Evolutionary conservation across 1,140 invertebrate genomes (phyloP), one percentile per base, ranked within the genome.

Genomic region (Lethrus apterus): DNA sequence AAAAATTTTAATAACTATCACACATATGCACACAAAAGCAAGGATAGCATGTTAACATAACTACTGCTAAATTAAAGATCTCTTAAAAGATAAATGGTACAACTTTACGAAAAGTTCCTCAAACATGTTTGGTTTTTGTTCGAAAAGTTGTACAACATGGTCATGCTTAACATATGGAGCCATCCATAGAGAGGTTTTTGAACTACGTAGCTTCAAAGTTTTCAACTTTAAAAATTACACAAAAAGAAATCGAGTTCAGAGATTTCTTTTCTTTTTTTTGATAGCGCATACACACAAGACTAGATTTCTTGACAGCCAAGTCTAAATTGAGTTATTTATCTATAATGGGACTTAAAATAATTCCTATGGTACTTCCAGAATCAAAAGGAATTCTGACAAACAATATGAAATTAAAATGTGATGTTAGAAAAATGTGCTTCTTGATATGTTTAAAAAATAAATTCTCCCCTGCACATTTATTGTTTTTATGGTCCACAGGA

Each of bases 11-110:
- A 45, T 55, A 44, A 42, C 58, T 65, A 65, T 65, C 63, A 65
- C 63, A 65, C 60, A 61, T 55, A 58, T 62, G 59, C 58, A 59
- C 57, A 63, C 60, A 56, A 61, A 61, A 61, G 59, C 58, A 57
- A 57, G 44, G 50, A 62, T 50, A 60, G 50, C 55, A 46, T 58
- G 44, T 55, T 36, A 34, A 29, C 18, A 14, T 32, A 23, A 13
- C 30, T 46, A 24, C 23, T 34, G n/a, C n/a, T n/a, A 34, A 36
- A 24, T 46, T 21, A 35, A 44, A 38, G 4, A 30, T 36, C 24
- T 26, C 10, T 32, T 29, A 31, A n/a, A 17, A 24, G 17, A 23
- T 11, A 14, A 23, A 31, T 15, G 19, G n/a, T 2, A 14, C 30
- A 34, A 46, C 33, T 46, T 20, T 23, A 23, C 33, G 14, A 18